A percentile compares a stretch with the other conserved stretches of the same genome.
Conservation (phyloP, 2,888 invertebrate species). For the Aphidius colemani region DNA sequence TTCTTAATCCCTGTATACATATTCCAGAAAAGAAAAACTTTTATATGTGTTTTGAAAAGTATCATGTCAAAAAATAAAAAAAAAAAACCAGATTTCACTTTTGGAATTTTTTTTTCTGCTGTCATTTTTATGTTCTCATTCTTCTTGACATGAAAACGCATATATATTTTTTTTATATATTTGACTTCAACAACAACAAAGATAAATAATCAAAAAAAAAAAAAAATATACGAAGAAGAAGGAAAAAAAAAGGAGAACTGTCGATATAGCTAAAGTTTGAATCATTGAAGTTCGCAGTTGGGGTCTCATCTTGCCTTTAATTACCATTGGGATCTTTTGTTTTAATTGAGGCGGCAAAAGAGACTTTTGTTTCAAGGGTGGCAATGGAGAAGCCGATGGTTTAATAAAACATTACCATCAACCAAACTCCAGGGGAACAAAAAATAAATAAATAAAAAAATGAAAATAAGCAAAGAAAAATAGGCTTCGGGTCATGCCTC, state of each 20-base stretch:
- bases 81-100: conserved; percentile 26
- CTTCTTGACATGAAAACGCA: neutral
- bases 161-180: neutral
- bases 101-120: conserved; percentile 5
- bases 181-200: neutral
- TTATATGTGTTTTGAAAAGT: conserved; percentile 28
- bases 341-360: conserved; percentile 36
- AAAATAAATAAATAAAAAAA: conserved; percentile 23
- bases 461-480: conserved; percentile 25
- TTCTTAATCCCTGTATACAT: conserved; percentile 35
- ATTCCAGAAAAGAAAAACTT: conserved; percentile 16
- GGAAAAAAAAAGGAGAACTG: neutral
- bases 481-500: conserved; percentile 24
- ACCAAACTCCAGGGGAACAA: conserved; percentile 14
- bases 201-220: conserved; percentile 3
- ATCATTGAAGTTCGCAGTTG: conserved; percentile 19
- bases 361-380: conserved; percentile 39
- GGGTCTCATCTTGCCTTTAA: conserved; percentile 34
- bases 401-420: conserved; percentile 15
- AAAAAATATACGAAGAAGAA: neutral
- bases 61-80: conserved; percentile 33
- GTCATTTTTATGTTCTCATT: conserved; percentile 4
- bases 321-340: conserved; percentile 37
- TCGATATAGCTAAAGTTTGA: conserved; percentile 9
- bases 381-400: conserved; percentile 22